Evolutionary conservation across 2,888 invertebrate species (phyloP), one percentile per base, ranked within the genome.

Genomic region (Hoplodrina blanda): DNA sequence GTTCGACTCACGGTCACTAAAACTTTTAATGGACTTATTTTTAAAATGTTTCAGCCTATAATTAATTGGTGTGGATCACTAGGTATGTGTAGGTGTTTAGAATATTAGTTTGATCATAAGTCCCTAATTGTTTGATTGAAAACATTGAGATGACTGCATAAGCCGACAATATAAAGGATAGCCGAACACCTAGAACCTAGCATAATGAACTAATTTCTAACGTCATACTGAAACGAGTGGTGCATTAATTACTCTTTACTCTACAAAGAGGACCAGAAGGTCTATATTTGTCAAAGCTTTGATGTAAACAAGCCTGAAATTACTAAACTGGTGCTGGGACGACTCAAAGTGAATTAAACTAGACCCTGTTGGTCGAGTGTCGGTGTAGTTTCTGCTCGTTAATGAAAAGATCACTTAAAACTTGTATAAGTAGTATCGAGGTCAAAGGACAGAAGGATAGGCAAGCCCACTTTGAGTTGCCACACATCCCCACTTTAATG

Each of bases 361-460:
- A 66, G 76, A 84, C 83, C 81, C 75, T 75, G 82, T 83, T 79
- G 81, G 85, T 81, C 78, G 80, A 85, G 83, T 81, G 83, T 83
- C 85, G 83, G 80, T 84, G 76, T 86, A 84, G 86, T 85, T 87
- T 79, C 74, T 76, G 78, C 80, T 89, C 83, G 84, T 85, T 91
- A 90, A 88, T 88, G 88, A 89, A 91, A 89, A 88, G 78, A 90
- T 89, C 87, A 88, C 87, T 89, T 88, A 81, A 87, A 89, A 89
- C 80, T 88, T 87, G 84, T 87, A 81, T 87, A 81, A 87, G 83
- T 81, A 77, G 69, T 77, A 70, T 62, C 41, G 64, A 55, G 53
- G 33, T 13, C 44, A 53, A 49, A 25, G 46, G 60, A 30, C 17
- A 57, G 20, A 17, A 19, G 20, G 4, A 11, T 54, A 20, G 25